Evolutionary conservation across 2,113 vertebrate species (phyloP).

Genomic region (Brienomyrus longianalis): DNA sequence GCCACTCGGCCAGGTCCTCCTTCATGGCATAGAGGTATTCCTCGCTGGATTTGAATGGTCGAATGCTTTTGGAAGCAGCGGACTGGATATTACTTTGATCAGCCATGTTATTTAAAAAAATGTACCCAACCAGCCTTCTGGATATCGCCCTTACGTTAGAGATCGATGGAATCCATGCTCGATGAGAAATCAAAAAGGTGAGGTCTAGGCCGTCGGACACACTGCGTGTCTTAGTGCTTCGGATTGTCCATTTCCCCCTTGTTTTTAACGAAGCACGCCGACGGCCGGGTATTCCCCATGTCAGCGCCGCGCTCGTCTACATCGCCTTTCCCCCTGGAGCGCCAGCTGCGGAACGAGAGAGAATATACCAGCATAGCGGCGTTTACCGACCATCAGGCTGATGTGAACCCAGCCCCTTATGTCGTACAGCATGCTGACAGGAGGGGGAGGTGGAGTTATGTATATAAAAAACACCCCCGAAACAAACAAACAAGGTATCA

Average conservation of each 20-base stretch:
- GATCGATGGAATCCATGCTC: slow-evolving; percentile 38
- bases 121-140: background rate
- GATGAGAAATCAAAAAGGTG: slow-evolving; percentile 1
- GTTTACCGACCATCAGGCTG: slow-evolving; percentile 12
- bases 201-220: background rate
- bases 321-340: slow-evolving; percentile 39
- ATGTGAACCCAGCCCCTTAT: background rate
- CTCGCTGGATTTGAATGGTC: slow-evolving; percentile 78
- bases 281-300: slow-evolving; percentile 53
- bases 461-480: slow-evolving; percentile 23
- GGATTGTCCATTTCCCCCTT: background rate
- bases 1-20: slow-evolving; percentile 94
- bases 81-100: slow-evolving; percentile 73
- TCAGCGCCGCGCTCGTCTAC: slow-evolving; percentile 36
- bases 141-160: slow-evolving; percentile 23
- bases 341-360: slow-evolving; percentile 17
- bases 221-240: background rate
- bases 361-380: background rate
- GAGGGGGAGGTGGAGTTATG: slow-evolving; percentile 21
- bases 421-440: slow-evolving; percentile 21
- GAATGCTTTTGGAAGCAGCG: slow-evolving; percentile 69
- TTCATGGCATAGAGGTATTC: slow-evolving; percentile 97
- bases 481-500: background rate
- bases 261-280: background rate
- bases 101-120: slow-evolving; percentile 49